Evolutionary conservation across 2,888 invertebrate species (phyloP), one percentile per base, ranked within the genome.

Genomic region (Anaspis maculata): DNA sequence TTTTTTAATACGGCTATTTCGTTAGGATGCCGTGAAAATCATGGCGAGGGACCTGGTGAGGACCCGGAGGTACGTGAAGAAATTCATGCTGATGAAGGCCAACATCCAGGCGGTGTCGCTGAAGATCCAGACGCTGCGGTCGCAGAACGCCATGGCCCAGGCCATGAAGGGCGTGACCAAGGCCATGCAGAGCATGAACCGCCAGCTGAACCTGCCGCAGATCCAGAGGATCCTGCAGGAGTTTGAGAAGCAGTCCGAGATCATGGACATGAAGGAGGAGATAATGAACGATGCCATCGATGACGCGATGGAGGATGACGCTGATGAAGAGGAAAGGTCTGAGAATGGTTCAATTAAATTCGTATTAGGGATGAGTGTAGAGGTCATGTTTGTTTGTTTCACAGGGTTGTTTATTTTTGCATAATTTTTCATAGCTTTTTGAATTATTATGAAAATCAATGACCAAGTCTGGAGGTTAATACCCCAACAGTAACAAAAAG

Each of bases 241-340:
- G 61, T 98, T 99, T 68, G 98, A 99, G 68, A 97, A 96, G 61
- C 97, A 98, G 64, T 91, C 94, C 0, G 97, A 98, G 69, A 95
- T 99, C 33, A 99, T 99, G 98, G 97, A 99, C 62, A 99, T 99
- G 97, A 98, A 98, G 63, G 97, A 99, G 65, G 98, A 99, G 69
- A 92, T 99, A 78, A 98, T 98, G 83, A 95, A 91, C 62, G 98
- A 98, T 67, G 96, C 94, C 28, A 97, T 99, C 58, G 98, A 98
- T 65, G 98, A 98, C 70, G 98, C 97, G 1, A 94, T 99, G 86
- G 97, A 91, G 53, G 97, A 89, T 45, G 97, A 95, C 59, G 95
- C 83, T 26, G 98, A 99, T 61, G 95, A 96, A 62, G 95, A 96
- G 59, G 97, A 98, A 70, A 92, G 84, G 88, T 86, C n/a, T n/a